Evolutionary conservation across 2,113 vertebrate species (phyloP), one percentile per base, ranked within the genome.

Genomic region (Megaceryle maxima): DNA sequence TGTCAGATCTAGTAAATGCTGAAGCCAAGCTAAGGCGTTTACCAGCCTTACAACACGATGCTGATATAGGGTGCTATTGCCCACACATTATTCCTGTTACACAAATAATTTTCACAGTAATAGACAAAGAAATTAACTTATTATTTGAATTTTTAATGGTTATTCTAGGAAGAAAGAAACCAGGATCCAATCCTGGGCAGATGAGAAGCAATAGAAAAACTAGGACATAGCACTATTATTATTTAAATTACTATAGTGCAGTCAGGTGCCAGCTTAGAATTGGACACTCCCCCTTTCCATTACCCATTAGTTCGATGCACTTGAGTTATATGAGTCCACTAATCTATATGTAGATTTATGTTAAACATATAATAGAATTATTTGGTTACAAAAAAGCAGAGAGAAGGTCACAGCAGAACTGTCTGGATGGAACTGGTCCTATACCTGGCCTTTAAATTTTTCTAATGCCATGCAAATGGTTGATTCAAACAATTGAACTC

Each of bases 1-100:
- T 91, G 50, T 78, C 73, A 91, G 94, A 94, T 95, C 92, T 88
- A 89, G 74, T 92, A 83, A 96, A 87, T 28, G 43, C 87, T 62
- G 82, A 96, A 96, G 87, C 75, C 66, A 96, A 97, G 84, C 96
- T 63, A 43, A 96, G 87, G 88, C 50, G 59, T 89, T 92, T 76
- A 57, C 93, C 66, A 26, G 59, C 33, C 20, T 91, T 95, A 94
- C 87, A 92, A 90, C 66, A 86, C 19, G 13, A 64, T 83, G 66
- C 73, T 92, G 94, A 91, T 94, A 92, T 1, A 75, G 22, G 17
- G 28, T 89, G 62, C 57, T 82, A 84, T 78, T 92, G 48, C 33
- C 62, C 51, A 57, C 57, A 39, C 48, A 66, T 69, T 91, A 73
- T 76, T 95, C 57, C 57, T 68, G 56, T 79, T 73, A 81, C 74